A percentile compares a stretch with the other conserved stretches of the same genome.
Evolutionary conservation across 2,888 invertebrate genomes (phyloP).

Genomic region (Nemoura dubitans): DNA sequence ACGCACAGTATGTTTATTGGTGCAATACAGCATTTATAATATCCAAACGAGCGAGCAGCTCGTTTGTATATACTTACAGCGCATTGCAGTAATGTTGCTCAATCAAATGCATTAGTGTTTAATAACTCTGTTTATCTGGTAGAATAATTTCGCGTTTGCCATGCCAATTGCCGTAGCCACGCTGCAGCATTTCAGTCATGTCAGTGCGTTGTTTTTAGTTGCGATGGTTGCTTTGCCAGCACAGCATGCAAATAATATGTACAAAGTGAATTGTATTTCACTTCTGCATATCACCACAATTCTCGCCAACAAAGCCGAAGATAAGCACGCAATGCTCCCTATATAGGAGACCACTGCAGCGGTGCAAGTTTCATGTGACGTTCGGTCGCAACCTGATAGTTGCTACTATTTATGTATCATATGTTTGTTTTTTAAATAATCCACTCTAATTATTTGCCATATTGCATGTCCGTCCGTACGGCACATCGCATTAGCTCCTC

Average conservation of each 20-base stretch:
- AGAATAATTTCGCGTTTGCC: not conserved
- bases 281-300: not conserved
- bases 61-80: not conserved
- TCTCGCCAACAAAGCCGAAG: not conserved
- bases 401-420: too few relatives aligned
- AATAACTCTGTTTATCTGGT: not conserved
- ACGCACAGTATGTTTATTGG: not conserved
- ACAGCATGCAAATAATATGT: not conserved
- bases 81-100: not conserved
- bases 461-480: too few relatives aligned
- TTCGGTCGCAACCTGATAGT: too few relatives aligned
- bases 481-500: too few relatives aligned
- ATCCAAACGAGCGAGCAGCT: not conserved
- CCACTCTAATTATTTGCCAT: too few relatives aligned
- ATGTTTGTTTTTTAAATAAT: too few relatives aligned
- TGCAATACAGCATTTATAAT: too few relatives aligned
- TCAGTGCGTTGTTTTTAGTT: not conserved
- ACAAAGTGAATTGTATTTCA: not conserved
- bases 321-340: not conserved
- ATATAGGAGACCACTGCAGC: not conserved
- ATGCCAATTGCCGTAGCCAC: too few relatives aligned
- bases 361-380: not conserved
- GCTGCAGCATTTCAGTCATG: not conserved
- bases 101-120: not conserved
- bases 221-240: too few relatives aligned